Conservation (phyloP, 53 echinoderm and acorn worm genomes). For the Crossaster papposus region DNA sequence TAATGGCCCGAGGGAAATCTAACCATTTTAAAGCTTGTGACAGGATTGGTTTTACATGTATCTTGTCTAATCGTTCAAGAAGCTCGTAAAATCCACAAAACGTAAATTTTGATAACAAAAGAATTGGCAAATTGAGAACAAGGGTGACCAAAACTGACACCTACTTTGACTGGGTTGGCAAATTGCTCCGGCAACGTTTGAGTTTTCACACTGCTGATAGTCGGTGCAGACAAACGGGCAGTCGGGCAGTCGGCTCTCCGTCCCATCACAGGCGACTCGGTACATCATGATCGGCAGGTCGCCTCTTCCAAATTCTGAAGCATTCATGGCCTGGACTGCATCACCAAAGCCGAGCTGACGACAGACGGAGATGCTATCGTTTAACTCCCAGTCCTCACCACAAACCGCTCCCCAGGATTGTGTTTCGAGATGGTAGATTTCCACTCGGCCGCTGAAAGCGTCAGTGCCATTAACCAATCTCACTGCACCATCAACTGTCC, state of each 20-base stretch:
- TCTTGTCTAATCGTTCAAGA: no score
- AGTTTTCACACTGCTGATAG: not conserved
- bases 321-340: not conserved
- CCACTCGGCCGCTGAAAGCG: slow-evolving; percentile 1
- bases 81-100: no score
- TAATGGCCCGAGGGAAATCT: no score
- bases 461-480: not conserved
- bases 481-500: slow-evolving; percentile 1
- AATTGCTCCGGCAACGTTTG: not conserved
- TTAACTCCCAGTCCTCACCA: slow-evolving; percentile 3
- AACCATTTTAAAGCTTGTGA: no score
- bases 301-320: not conserved
- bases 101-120: no score
- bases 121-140: no score
- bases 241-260: slow-evolving; percentile 20
- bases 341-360: not conserved
- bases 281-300: not conserved
- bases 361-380: not conserved
- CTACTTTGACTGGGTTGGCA: not conserved
- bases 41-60: no score
- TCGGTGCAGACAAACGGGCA: slow-evolving; percentile 20
- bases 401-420: slow-evolving; percentile 22
- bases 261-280: slow-evolving; percentile 11
- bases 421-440: not conserved
- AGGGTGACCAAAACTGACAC: not conserved